A percentile compares a stretch with the other conserved stretches of the same genome.
phyloP scores from a whole-genome alignment of 1,140 invertebrate genomes.

The Drosophila ironensis region DNA sequence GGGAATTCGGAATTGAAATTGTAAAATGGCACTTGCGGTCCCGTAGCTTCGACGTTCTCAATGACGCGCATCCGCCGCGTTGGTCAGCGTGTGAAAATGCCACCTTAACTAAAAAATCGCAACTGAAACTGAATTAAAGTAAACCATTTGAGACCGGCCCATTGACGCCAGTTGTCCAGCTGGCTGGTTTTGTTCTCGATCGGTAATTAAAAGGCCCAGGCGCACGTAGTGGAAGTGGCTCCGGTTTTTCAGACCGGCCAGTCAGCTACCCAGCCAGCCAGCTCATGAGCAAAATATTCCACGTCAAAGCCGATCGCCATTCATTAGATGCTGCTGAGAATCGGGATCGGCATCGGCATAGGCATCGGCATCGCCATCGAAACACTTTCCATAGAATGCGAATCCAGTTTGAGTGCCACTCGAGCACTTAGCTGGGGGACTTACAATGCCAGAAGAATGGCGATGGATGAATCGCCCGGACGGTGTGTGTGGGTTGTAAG shows the following conservation, averaged over 20 bases:
- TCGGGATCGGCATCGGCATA: not conserved
- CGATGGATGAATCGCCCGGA: not conserved
- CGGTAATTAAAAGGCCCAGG: conserved; percentile 69
- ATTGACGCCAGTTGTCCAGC: conserved; percentile 47
- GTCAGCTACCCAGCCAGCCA: conserved; percentile 7
- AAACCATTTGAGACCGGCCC: conserved; percentile 49
- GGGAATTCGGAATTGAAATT: not conserved
- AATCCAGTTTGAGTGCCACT: conserved; percentile 61
- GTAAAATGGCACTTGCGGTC: conserved; percentile 21
- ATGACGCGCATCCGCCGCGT: conserved; percentile 62
- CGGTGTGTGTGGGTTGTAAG: conserved; percentile 3
- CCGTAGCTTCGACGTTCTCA: not conserved
- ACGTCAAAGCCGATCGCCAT: conserved; percentile 65
- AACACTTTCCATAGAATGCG: conserved; percentile 78
- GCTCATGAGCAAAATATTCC: conserved; percentile 74
- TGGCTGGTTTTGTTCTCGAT: conserved; percentile 45
- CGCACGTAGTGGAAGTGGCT: conserved; percentile 38
- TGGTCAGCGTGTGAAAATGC: conserved; percentile 73
- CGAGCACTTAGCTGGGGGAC: conserved; percentile 24
- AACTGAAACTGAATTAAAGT: conserved; percentile 24
- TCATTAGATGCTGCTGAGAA: conserved; percentile 51
- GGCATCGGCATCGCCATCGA: conserved; percentile 34
- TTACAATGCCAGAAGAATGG: conserved; percentile 9
- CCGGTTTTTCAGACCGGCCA: conserved; percentile 10
- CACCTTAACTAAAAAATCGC: too few species aligned